phyloP scores from a whole-genome alignment of 2,797 vertebrate species.

The Chloroceryle amazona region DNA sequence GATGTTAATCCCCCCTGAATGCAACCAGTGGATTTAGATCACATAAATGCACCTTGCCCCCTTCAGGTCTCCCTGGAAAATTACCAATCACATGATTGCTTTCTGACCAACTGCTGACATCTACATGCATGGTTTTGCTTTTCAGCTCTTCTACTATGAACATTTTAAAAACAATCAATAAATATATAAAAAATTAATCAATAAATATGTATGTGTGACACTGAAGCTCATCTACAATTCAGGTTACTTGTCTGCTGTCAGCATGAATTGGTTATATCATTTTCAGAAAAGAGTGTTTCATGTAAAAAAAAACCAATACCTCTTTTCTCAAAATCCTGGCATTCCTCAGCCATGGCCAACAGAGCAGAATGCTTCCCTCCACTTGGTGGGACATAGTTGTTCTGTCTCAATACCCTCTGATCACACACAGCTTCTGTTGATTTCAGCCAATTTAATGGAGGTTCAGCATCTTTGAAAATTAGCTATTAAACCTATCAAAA shows the following conservation, averaged over 20 bases:
- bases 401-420: not conserved
- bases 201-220: not conserved
- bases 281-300: not conserved
- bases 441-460: not conserved
- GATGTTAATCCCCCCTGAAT: constrained; percentile 83
- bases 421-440: not conserved
- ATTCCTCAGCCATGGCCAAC: not conserved
- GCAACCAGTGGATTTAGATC: constrained; percentile 77
- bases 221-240: not conserved
- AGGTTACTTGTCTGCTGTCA: not conserved
- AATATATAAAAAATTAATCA: not conserved
- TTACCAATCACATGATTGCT: constrained; percentile 60
- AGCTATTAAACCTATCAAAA: not conserved
- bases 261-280: not conserved
- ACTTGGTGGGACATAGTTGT: not conserved
- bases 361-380: not conserved
- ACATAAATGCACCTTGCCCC: constrained; percentile 73
- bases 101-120: constrained; percentile 43
- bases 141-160: not conserved
- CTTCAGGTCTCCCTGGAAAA: constrained; percentile 75
- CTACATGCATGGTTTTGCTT: not conserved
- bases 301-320: not conserved
- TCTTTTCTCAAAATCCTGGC: not conserved
- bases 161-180: constrained; percentile 7
- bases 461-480: constrained; percentile 8